Evolutionary conservation across 2,797 vertebrate genomes (phyloP).

Genomic region (Coregonus sp.): DNA sequence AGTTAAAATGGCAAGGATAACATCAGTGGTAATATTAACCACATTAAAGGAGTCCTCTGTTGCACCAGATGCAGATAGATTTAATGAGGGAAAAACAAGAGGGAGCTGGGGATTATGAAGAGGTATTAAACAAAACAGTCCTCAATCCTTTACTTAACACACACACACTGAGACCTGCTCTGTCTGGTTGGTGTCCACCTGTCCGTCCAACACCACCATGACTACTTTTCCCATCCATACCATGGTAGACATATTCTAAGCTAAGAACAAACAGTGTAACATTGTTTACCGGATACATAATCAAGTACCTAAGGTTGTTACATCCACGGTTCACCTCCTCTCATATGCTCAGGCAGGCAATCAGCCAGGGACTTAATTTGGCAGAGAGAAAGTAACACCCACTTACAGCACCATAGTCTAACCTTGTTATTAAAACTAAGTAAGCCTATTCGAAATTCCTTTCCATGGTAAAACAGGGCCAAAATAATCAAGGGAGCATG

Average conservation of each 20-base stretch:
- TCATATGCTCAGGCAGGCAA: constrained; percentile 74
- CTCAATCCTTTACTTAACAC: constrained; percentile 27
- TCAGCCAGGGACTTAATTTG: constrained; percentile 76
- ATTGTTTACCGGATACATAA: constrained; percentile 58
- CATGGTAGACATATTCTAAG: constrained; percentile 8
- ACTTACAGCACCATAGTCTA: constrained; percentile 72
- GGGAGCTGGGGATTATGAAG: constrained; percentile 59
- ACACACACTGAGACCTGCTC: constrained; percentile 8
- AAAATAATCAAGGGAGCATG: constrained; percentile 81
- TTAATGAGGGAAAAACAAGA: constrained; percentile 77
- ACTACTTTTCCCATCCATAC: background rate
- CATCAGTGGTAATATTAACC: constrained; percentile 66
- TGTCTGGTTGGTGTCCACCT: background rate
- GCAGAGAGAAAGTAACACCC: constrained; percentile 66
- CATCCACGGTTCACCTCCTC: constrained; percentile 68
- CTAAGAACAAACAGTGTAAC: constrained; percentile 60
- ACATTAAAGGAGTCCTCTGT: constrained; percentile 74
- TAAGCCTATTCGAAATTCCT: constrained; percentile 78
- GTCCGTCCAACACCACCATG: background rate
- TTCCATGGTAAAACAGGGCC: constrained; percentile 74
- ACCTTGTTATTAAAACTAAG: constrained; percentile 74
- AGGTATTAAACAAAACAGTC: constrained; percentile 67
- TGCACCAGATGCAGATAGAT: constrained; percentile 72
- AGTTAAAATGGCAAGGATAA: constrained; percentile 73
- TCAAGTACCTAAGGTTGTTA: constrained; percentile 59